Conservation (phyloP, 2,113 vertebrate genomes). For the Amazona guildingii region DNA sequence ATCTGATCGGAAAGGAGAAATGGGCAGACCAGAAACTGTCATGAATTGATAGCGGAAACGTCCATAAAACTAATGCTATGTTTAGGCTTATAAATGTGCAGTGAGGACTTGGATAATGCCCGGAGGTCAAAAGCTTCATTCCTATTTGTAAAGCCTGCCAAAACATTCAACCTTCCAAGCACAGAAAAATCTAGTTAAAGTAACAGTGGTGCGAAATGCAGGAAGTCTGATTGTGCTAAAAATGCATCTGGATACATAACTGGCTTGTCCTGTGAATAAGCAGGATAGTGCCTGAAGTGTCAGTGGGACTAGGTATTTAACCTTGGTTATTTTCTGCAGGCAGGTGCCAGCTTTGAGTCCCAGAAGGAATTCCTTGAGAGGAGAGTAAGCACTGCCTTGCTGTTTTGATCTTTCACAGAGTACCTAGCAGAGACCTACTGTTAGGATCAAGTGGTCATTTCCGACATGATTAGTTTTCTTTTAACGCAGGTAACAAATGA, state of each 20-base stretch:
- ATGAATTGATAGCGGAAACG: accelerated
- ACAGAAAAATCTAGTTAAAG: neutral
- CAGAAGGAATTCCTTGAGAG: neutral
- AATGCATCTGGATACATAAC: neutral
- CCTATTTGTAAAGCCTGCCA: neutral
- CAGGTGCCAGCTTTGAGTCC: neutral
- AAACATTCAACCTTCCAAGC: neutral
- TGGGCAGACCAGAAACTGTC: neutral
- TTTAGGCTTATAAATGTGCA: neutral
- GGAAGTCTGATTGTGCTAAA: neutral
- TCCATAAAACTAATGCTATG: neutral
- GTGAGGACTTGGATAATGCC: neutral
- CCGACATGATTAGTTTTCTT: neutral
- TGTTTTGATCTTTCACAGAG: neutral
- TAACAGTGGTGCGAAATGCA: neutral
- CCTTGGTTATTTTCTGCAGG: neutral
- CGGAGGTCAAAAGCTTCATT: neutral
- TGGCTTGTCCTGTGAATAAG: neutral
- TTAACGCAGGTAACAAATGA: neutral
- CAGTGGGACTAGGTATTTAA: neutral
- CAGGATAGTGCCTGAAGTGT: neutral
- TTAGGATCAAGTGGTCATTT: conserved; percentile 17
- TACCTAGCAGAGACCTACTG: neutral
- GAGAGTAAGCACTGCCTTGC: neutral
- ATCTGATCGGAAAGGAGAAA: neutral